A percentile compares a stretch with the other conserved stretches of the same genome.
Evolutionary conservation across 2,113 vertebrate genomes (phyloP).

Genomic region (Platichthys flesus): DNA sequence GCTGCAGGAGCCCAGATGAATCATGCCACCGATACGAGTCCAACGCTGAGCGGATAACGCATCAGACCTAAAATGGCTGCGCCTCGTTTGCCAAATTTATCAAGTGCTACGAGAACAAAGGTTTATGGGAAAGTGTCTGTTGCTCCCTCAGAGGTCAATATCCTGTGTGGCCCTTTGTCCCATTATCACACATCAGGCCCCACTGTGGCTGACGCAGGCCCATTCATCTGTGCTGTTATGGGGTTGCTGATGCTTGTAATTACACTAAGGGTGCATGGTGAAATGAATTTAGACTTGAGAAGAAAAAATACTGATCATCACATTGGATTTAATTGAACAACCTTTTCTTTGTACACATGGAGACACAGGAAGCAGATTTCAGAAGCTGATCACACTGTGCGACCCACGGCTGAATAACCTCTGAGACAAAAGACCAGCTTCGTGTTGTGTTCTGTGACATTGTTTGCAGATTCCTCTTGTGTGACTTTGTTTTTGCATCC

Average conservation of each 20-base stretch:
- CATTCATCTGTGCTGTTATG: slow-evolving; percentile 61
- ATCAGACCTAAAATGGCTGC: slow-evolving; percentile 59
- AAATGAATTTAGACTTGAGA: slow-evolving; percentile 68
- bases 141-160: slow-evolving; percentile 73
- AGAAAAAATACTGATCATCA: slow-evolving; percentile 31
- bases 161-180: slow-evolving; percentile 74
- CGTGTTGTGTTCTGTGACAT: slow-evolving; percentile 12
- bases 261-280: slow-evolving; percentile 38
- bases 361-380: slow-evolving; percentile 56
- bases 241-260: slow-evolving; percentile 68
- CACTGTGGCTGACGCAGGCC: slow-evolving; percentile 58
- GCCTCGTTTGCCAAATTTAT: slow-evolving; percentile 53
- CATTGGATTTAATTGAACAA: slow-evolving; percentile 68
- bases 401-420: slow-evolving; percentile 26
- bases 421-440: slow-evolving; percentile 60
- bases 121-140: slow-evolving; percentile 49
- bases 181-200: slow-evolving; percentile 66
- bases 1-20: slow-evolving; percentile 57
- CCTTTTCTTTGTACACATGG: slow-evolving; percentile 53
- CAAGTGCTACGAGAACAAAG: slow-evolving; percentile 51
- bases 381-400: slow-evolving; percentile 26
- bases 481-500: slow-evolving; percentile 12
- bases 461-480: slow-evolving; percentile 27
- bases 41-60: slow-evolving; percentile 31
- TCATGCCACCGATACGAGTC: slow-evolving; percentile 52